A percentile compares a stretch with the other conserved stretches of the same genome.
Evolutionary conservation across 2,888 invertebrate species (phyloP).

Genomic region (Drosophila engyochracea): DNA sequence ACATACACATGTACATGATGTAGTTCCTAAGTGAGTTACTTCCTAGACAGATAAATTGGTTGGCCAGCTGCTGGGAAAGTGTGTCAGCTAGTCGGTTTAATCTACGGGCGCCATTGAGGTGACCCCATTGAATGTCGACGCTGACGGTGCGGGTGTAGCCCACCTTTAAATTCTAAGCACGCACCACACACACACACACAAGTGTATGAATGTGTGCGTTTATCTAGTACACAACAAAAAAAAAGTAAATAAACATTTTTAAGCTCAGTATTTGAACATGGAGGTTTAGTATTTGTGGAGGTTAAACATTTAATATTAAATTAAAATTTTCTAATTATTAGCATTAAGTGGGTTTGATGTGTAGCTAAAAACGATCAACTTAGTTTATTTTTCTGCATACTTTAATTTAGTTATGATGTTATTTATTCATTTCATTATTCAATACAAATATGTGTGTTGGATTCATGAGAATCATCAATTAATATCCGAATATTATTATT

Average conservation of each 20-base stretch:
- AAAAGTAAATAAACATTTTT: background rate
- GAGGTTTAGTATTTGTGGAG: background rate
- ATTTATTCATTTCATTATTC: no score
- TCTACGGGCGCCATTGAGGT: slow-evolving; percentile 13
- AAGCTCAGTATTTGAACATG: background rate
- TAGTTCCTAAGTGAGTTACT: slow-evolving; percentile 1
- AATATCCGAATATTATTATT: background rate
- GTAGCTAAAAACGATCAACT: background rate
- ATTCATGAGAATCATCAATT: background rate
- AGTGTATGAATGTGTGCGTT: background rate
- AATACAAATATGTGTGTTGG: background rate
- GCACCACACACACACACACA: slow-evolving; percentile 11
- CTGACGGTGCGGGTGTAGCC: slow-evolving; percentile 25
- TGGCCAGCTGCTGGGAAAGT: slow-evolving; percentile 17
- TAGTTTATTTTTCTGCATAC: background rate
- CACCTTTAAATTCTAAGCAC: slow-evolving; percentile 39
- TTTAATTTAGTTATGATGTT: background rate
- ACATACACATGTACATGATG: background rate
- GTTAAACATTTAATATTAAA: background rate
- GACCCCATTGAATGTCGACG: slow-evolving; percentile 36
- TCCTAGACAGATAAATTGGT: background rate
- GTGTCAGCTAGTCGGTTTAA: slow-evolving; percentile 39
- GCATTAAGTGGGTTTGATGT: background rate
- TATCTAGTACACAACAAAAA: background rate
- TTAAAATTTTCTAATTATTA: background rate